Evolutionary conservation across 2,113 vertebrate species (phyloP), one percentile per base, ranked within the genome.

Genomic region (Mormyrus iriodes): DNA sequence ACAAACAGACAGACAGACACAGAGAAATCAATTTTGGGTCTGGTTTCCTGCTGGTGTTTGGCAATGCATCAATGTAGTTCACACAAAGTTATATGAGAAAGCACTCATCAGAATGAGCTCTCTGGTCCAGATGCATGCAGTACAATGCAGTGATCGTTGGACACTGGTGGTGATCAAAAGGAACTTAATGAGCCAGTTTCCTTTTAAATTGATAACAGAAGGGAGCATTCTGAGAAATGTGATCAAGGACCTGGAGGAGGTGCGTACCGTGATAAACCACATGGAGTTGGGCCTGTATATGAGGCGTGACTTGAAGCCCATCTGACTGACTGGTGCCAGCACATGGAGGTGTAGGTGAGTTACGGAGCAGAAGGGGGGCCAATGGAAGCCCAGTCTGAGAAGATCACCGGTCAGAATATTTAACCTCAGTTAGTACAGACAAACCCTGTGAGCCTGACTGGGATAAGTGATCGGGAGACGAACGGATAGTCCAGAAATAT

Each of bases 221-320:
- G 15, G 35, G 27, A 21, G 27, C 13, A 86, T 53, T 39, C 4
- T 53, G 31, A 55, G 42, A 39, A 17, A 35, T 55, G 5, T 86
- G 44, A 86, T 15, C 27, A 53, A 19, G 51, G 52, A 35, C 31
- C 31, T 35, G 5, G 24, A 35, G 24, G 6, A 6, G 21, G 6
- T 2, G 89, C 96, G 97, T 94, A 99, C 99, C 12, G 97, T 97
- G 88, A 99, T 95, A 90, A 99, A 99, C 99, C 99, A 99, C 92
- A 97, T 98, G 42, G 99, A 98, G 92, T 98, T 96, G 76, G 94
- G 79, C 92, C 95, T 97, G 93, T 98, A 99, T 90, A 98, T 55
- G 87, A 98, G 89, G 79, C 95, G 97, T 88, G 98, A 97, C 55
- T 98, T 92, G 93, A 99, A 97, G 88, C 97, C 95, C 90, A 99